Percentiles rank a stretch among this genome's conserved stretches.
phyloP scores from a whole-genome alignment of 2,888 invertebrate species.

The Netelia melanura region DNA sequence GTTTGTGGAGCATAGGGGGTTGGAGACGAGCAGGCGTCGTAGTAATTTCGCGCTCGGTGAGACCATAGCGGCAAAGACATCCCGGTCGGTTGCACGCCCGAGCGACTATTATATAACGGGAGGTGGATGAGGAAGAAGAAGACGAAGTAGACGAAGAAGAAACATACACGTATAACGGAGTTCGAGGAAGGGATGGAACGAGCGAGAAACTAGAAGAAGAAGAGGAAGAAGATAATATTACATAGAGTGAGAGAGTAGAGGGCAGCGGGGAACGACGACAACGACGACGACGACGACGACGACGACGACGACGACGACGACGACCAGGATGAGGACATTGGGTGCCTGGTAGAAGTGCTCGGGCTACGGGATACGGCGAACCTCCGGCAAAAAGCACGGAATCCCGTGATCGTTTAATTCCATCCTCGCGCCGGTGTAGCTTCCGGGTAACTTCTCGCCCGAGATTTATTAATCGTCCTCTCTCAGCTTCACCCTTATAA shows the following conservation, averaged over 20 bases:
- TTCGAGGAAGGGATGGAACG: constrained; percentile 17
- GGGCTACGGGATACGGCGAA: constrained; percentile 67
- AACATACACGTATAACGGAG: constrained; percentile 62
- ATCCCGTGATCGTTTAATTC: constrained; percentile 74
- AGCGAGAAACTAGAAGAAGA: constrained; percentile 37
- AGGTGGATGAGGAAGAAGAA: constrained; percentile 53
- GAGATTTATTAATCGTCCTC: constrained; percentile 75
- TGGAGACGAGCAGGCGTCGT: constrained; percentile 57
- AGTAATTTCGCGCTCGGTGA: constrained; percentile 67
- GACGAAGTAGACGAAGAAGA: constrained; percentile 36
- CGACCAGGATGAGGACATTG: constrained; percentile 68
- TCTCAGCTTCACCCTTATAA: constrained; percentile 32
- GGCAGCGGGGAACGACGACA: constrained; percentile 67
- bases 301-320: constrained; percentile 55
- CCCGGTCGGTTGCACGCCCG: constrained; percentile 63
- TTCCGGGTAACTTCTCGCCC: constrained; percentile 68
- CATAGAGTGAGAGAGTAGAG: constrained; percentile 67
- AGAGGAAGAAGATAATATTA: constrained; percentile 72
- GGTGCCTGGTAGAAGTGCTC: constrained; percentile 71
- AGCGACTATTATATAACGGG: constrained; percentile 47
- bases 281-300: constrained; percentile 64
- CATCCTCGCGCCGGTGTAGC: constrained; percentile 69
- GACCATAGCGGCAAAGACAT: constrained; percentile 64
- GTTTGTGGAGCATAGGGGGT: not conserved
- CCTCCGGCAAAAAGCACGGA: constrained; percentile 71